Conservation (phyloP, 2,113 vertebrate genomes). For the Sula dactylatra region DNA sequence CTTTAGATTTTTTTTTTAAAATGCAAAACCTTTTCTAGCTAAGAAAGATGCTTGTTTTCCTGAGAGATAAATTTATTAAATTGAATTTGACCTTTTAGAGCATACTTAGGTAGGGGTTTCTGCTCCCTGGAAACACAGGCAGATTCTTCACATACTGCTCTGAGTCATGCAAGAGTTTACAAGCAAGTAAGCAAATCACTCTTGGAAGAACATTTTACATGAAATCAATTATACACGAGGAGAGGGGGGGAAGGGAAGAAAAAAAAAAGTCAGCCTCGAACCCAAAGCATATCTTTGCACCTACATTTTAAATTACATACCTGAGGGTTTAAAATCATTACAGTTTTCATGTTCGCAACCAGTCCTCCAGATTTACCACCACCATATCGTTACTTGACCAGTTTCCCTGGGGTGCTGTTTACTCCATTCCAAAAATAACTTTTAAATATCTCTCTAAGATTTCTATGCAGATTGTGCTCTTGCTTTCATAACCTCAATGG, state of each 20-base stretch:
- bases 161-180: neutral
- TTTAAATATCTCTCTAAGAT: neutral
- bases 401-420: neutral
- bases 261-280: neutral
- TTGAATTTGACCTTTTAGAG: conserved; percentile 5
- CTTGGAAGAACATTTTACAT: neutral
- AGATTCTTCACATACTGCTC: neutral
- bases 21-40: neutral
- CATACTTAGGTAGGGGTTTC: neutral
- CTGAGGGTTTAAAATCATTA: neutral
- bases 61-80: conserved; percentile 3
- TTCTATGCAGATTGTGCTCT: neutral
- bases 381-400: neutral
- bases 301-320: neutral
- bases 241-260: fast-evolving
- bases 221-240: neutral
- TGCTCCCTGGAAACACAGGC: neutral
- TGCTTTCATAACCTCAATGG: neutral
- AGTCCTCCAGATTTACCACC: neutral
- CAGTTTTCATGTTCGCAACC: neutral
- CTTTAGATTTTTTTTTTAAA: neutral
- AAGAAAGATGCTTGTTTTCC: neutral
- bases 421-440: neutral
- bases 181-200: neutral
- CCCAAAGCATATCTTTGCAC: neutral